Conservation (phyloP, 2,888 invertebrate species). For the Rhorus exstirpatorius region DNA sequence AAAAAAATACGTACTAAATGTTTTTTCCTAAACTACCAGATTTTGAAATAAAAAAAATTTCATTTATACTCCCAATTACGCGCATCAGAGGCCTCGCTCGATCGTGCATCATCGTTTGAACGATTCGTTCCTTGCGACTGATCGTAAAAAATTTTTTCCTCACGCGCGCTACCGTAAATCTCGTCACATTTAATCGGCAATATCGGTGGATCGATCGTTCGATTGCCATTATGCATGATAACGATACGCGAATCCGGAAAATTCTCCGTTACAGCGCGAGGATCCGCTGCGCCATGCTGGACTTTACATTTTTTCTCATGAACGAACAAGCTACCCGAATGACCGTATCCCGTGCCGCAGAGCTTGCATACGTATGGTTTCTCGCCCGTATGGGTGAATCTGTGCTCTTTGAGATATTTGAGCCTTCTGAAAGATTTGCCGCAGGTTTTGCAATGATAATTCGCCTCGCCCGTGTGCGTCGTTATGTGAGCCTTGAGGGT, state of each 20-base stretch:
- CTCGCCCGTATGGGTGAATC: constrained; percentile 82
- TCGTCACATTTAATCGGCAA: constrained; percentile 53
- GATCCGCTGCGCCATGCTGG: constrained; percentile 65
- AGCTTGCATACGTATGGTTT: constrained; percentile 83
- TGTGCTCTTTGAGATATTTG: constrained; percentile 82
- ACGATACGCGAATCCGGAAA: constrained; percentile 62
- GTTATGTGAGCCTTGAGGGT: constrained; percentile 83
- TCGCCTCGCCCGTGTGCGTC: constrained; percentile 83
- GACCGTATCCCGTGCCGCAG: constrained; percentile 83
- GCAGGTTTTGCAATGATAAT: constrained; percentile 84
- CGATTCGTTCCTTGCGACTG: constrained; percentile 69
- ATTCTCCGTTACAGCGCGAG: constrained; percentile 67
- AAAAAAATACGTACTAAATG: too few relatives aligned
- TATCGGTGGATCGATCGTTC: constrained; percentile 68
- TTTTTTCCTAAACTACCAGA: too few relatives aligned
- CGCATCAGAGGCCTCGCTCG: too few relatives aligned
- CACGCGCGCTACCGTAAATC: constrained; percentile 30
- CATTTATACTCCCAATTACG: too few relatives aligned
- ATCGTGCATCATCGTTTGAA: constrained; percentile 69
- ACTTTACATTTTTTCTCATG: constrained; percentile 80
- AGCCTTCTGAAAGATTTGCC: constrained; percentile 81
- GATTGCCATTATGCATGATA: constrained; percentile 22
- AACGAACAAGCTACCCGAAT: constrained; percentile 83
- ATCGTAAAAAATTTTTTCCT: constrained; percentile 73
- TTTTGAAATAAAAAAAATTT: too few relatives aligned